Conservation (phyloP, 2,113 vertebrate species). For the Cephalopholis sonnerati region DNA sequence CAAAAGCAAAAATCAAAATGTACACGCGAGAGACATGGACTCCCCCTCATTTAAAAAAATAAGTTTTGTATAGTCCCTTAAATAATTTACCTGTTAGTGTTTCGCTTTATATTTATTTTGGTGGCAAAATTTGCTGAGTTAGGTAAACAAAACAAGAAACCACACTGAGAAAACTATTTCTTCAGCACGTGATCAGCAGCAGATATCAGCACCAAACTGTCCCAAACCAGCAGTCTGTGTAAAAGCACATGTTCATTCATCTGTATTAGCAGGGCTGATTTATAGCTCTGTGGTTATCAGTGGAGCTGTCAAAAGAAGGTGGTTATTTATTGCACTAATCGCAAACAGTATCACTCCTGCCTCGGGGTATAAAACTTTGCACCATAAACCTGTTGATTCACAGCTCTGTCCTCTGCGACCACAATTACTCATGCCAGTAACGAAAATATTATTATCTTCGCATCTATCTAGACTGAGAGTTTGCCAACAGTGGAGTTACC, state of each 20-base stretch:
- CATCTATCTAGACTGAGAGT: conserved; percentile 66
- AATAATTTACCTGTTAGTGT: neutral
- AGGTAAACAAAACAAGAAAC: neutral
- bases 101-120: neutral
- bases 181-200: neutral
- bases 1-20: neutral
- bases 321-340: conserved; percentile 72
- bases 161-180: neutral
- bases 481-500: conserved; percentile 76
- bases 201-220: neutral
- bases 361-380: conserved; percentile 47
- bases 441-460: conserved; percentile 72
- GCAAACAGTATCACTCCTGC: conserved; percentile 69
- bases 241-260: neutral
- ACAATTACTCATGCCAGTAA: conserved; percentile 53
- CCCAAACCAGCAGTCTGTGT: neutral
- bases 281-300: conserved; percentile 58
- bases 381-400: conserved; percentile 65
- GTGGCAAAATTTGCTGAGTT: neutral
- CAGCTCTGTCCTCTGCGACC: conserved; percentile 23
- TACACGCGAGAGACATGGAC: too few relatives aligned
- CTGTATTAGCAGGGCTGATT: conserved; percentile 32
- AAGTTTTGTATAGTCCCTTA: neutral
- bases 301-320: conserved; percentile 51
- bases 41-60: neutral